A percentile compares a stretch with the other conserved stretches of the same genome.
These are phyloP conservation scores for Cataglyphis hispanica DNA, from an alignment of 1,140 invertebrate species.

Conservation along the genomic window DNA sequence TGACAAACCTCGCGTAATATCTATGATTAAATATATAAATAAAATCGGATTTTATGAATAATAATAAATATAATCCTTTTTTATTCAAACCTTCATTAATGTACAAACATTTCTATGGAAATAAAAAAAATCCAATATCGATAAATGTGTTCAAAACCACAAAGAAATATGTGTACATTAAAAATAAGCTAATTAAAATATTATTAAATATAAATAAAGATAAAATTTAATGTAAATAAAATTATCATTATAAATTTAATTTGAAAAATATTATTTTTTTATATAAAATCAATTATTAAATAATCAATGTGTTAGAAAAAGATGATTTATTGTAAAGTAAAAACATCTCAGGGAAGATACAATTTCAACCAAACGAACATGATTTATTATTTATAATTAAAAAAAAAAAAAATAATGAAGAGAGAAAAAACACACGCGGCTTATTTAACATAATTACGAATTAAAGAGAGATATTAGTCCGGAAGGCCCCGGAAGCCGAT, in stretches of 20 bases:
- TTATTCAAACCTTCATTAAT: not conserved
- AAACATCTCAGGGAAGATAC: not conserved
- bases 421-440: not conserved
- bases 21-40: not conserved
- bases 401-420: too few species aligned
- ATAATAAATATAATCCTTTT: not conserved
- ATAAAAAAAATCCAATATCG: not conserved
- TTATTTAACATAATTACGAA: conserved; percentile 7
- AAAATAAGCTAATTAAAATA: too few species aligned
- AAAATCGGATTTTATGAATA: not conserved
- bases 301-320: not conserved
- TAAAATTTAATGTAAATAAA: too few species aligned
- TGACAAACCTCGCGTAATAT: not conserved
- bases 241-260: not conserved
- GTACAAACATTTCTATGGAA: not conserved
- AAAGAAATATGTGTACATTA: not conserved
- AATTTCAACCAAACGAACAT: not conserved
- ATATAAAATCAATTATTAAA: not conserved
- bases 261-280: not conserved
- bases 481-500: not conserved
- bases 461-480: conserved; percentile 25
- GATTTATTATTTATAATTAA: too few species aligned
- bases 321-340: not conserved
- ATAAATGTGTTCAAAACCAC: not conserved
- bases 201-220: too few species aligned